A percentile compares a stretch with the other conserved stretches of the same genome.
These are phyloP conservation scores for Fulmarus glacialis DNA, from an alignment of 2,113 vertebrate genomes.

Conservation along the genomic window DNA sequence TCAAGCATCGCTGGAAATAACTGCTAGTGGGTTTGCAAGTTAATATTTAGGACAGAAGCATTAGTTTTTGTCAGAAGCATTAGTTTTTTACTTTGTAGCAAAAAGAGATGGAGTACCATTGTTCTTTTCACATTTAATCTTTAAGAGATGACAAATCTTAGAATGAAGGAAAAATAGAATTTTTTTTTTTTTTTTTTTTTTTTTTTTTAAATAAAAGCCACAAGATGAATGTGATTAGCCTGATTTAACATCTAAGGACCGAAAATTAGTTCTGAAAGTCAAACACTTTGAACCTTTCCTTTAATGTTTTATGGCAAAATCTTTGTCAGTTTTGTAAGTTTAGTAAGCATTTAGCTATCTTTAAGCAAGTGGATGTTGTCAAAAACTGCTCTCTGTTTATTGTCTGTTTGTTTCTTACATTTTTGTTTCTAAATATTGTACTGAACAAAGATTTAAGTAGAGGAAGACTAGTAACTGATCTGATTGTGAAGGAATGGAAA, in stretches of 20 bases:
- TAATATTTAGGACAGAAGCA: neutral
- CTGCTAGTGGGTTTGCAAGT: neutral
- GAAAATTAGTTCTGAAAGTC: neutral
- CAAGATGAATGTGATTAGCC: neutral
- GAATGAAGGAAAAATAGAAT: neutral
- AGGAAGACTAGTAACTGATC: neutral
- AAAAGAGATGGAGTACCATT: neutral
- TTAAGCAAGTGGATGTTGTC: neutral
- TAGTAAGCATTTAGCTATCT: neutral
- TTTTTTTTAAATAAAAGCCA: neutral
- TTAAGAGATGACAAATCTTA: neutral
- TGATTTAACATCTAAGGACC: neutral
- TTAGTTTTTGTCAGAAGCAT: neutral
- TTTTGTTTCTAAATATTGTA: neutral
- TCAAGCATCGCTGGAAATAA: neutral
- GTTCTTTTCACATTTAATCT: neutral
- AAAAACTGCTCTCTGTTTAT: neutral
- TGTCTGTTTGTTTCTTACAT: neutral
- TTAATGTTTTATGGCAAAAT: neutral
- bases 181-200: no score
- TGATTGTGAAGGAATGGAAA: neutral
- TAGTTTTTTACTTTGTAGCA: neutral
- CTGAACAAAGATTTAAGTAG: neutral
- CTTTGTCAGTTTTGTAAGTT: neutral
- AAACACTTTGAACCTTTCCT: neutral